Percentiles rank a stretch among this genome's conserved stretches.
These are phyloP conservation scores for Leptoclinus maculatus DNA, from an alignment of 2,797 vertebrate species.

Conservation along the genomic window DNA sequence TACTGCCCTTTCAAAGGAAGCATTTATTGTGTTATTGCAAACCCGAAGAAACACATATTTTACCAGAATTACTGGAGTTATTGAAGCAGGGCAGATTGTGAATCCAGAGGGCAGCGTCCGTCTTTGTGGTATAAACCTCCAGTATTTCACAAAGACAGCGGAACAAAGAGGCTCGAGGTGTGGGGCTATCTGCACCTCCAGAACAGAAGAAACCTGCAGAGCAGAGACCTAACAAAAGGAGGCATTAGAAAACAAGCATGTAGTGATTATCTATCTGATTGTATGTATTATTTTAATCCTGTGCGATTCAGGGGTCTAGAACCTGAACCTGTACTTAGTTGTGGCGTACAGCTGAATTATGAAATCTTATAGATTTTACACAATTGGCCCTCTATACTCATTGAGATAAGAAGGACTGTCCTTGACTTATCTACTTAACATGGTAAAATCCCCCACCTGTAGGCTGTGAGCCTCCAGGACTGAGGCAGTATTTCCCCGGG, in stretches of 20 bases:
- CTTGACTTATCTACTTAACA: conserved; percentile 8
- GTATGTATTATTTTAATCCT: neutral
- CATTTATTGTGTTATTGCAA: conserved; percentile 42
- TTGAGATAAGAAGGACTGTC: neutral
- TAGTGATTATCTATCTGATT: neutral
- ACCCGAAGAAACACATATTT: conserved; percentile 35
- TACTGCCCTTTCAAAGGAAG: conserved; percentile 23
- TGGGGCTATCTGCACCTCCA: conserved; percentile 73
- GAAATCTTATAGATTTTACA: conserved; percentile 1
- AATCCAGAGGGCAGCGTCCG: conserved; percentile 56
- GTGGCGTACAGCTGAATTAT: conserved; percentile 2
- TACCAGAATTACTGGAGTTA: conserved; percentile 59
- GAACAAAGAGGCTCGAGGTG: conserved; percentile 78
- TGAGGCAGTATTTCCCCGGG: conserved; percentile 86
- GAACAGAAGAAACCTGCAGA: conserved; percentile 87
- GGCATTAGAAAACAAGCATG: neutral
- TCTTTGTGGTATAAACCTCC: conserved; percentile 50
- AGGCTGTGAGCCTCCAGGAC: conserved; percentile 75
- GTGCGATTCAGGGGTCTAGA: conserved; percentile 5
- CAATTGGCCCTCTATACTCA: neutral
- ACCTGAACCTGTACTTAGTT: neutral
- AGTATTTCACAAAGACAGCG: conserved; percentile 80
- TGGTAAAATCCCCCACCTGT: conserved; percentile 72
- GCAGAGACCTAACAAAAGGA: conserved; percentile 80
- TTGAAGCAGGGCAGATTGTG: conserved; percentile 67